phyloP scores from a whole-genome alignment of 2,888 invertebrate genomes.

The Drosophila seclusa region DNA sequence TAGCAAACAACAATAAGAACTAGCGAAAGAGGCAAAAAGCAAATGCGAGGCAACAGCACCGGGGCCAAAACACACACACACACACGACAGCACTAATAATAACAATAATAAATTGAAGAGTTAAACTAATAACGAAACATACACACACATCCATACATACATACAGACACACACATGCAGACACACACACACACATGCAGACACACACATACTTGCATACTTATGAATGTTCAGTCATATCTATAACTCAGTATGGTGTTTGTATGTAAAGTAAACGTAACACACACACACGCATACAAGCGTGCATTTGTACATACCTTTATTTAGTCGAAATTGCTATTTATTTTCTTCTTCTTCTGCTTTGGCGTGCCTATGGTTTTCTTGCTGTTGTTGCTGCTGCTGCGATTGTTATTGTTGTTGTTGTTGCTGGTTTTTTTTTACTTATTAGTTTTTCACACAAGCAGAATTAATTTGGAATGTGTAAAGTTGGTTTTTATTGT shows the following conservation, averaged over 20 bases:
- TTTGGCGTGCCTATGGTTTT: constrained; percentile 52
- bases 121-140: constrained; percentile 76
- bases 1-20: constrained; percentile 65
- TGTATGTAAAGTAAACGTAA: constrained; percentile 52
- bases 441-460: constrained; percentile 69
- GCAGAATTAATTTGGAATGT: constrained; percentile 72
- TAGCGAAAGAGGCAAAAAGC: constrained; percentile 46
- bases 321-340: constrained; percentile 78
- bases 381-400: constrained; percentile 33
- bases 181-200: constrained; percentile 15
- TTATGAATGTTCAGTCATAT: constrained; percentile 31
- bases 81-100: constrained; percentile 58
- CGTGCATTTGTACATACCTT: constrained; percentile 56
- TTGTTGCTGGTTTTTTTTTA: constrained; percentile 35
- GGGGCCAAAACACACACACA: constrained; percentile 35
- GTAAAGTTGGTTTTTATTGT: constrained; percentile 49
- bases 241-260: constrained; percentile 49
- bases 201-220: constrained; percentile 14
- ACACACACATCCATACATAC: constrained; percentile 8
- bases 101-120: constrained; percentile 80
- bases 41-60: constrained; percentile 37
- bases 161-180: background rate
- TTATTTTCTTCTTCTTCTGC: constrained; percentile 72
- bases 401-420: constrained; percentile 27
- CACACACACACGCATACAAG: constrained; percentile 21